Evolutionary conservation across 2,797 vertebrate species (phyloP), one percentile per base, ranked within the genome.

Genomic region (Avahi laniger): DNA sequence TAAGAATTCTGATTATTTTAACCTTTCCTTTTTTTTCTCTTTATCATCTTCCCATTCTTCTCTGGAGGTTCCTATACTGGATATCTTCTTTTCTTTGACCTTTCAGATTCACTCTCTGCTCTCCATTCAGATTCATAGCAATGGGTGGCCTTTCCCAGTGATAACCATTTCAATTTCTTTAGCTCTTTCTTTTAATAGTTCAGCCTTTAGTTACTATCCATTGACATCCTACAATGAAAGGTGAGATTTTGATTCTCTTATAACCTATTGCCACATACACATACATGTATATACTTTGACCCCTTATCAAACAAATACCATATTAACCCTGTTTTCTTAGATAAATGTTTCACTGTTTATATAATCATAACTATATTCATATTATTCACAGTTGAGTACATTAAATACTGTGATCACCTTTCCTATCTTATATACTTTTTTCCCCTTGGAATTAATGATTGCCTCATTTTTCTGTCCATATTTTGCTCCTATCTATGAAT

Each of bases 1-100:
- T 89, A 81, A 73, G 67, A 96, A 94, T 85, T 93, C 24, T 72
- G 10, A 67, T 92, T 88, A 87, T 84, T 69, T 78, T 7, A 69
- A 69, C 18, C 20, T 78, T 92, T 65, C 70, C 12, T 22, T 78
- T 95, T 84, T 43, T 30, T 38, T 95, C 67, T 92, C 52, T 67
- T 65, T 80, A 41, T 61, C 10, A 30, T 78, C 50, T 86, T 18
- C 72, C 61, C 17, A 57, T 46, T 93, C n/a, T 83, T 50, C 54
- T 87, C 89, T 90, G 18, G 46, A 85, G 81, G 12, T 84, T 69
- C 13, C 59, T 70, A 5, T 72, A 18, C 22, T 69, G 2, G 4
- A 3, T 84, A 38, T 85, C 15, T 52, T 69, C 70, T 76, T 76
- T 65, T 57, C 28, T 91, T 94, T 93, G 26, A 8, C 41, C 54